Evolutionary conservation across 2,888 invertebrate species (phyloP).

Genomic region (Drosophila quinaria): DNA sequence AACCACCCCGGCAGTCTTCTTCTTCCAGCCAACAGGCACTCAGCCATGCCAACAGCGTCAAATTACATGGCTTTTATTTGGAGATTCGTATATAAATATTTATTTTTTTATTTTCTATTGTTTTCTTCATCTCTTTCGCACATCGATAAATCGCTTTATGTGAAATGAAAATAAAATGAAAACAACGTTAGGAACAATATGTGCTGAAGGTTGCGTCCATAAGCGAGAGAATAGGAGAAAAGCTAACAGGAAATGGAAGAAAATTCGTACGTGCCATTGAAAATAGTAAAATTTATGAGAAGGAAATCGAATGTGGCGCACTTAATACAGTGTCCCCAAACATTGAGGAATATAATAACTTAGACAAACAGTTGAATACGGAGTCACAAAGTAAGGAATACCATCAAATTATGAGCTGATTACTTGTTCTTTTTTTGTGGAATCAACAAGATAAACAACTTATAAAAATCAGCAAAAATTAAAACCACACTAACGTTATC

Average conservation of each 20-base stretch:
- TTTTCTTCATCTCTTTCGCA: constrained; percentile 28
- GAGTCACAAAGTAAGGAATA: not conserved
- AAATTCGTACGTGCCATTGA: constrained; percentile 59
- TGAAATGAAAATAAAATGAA: constrained; percentile 24
- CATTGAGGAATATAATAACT: not conserved
- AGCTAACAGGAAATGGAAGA: constrained; percentile 67
- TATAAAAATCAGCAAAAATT: too few species aligned
- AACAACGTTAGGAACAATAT: constrained; percentile 46
- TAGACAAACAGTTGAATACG: not conserved
- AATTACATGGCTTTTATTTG: constrained; percentile 75
- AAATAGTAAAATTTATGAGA: constrained; percentile 65
- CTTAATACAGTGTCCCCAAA: constrained; percentile 47
- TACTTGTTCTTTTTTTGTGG: not conserved
- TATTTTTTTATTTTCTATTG: constrained; percentile 21
- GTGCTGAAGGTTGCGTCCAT: constrained; percentile 23
- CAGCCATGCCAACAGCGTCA: constrained; percentile 44
- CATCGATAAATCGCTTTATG: constrained; percentile 67
- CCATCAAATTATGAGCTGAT: not conserved
- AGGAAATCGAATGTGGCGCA: constrained; percentile 37
- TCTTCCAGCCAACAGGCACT: constrained; percentile 15
- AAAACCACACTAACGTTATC: too few species aligned
- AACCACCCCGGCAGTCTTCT: constrained; percentile 4
- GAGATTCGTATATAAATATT: constrained; percentile 59
- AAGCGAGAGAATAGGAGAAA: constrained; percentile 7
- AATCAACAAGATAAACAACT: too few species aligned